Base-by-base conservation (phyloP, 2,888 invertebrate genomes). In the Lordiphosa andalusiaca region DNA sequence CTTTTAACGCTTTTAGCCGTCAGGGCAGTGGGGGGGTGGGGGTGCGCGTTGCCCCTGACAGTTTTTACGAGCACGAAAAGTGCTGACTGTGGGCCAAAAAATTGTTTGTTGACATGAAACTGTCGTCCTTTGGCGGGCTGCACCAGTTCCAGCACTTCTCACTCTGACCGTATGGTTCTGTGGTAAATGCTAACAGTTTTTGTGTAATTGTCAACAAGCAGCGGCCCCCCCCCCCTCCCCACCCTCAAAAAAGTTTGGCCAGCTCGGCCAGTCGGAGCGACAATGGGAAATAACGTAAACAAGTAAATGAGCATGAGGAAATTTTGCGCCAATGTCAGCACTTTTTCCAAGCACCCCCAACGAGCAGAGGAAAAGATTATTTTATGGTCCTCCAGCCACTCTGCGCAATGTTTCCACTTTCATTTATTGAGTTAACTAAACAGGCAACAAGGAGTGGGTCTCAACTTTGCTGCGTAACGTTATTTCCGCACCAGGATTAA, bases 151-250 rank as follows among this genome's bases (percentile, higher is more conserved):
- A 16, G 16, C 16, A 16, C 16, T 16, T 16, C 58, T 67, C 52
- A 59, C 71, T 58, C 49, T 56, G 56, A 58, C 59, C 73, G 65
- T 80, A 76, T 77, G 76, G 30, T 51, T 63, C 73, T 77, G 80
- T 68, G 80, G 77, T 75, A 70, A 83, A 83, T 75, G 76, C 66
- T 63, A 83, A 75, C 83, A 68, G 84, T 83, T 77, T 83, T 77
- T 77, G 84, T 83, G 80, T 77, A 77, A 77, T 77, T 77, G 77
- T 83, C 84, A 83, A 68, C 71, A 74, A 46, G 10, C 44, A 54
- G 33, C 36, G 13, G 35, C 19, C 44, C 38, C 19, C 33, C 25
- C 38, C n/a, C n/a, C n/a, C n/a, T n/a, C n/a, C n/a, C n/a, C n/a
- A n/a, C n/a, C n/a, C n/a, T 12, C 33, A 13, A 35, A 35, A 9